Evolutionary conservation across 2,797 vertebrate genomes (phyloP).

Genomic region (Pipistrellus kuhlii): DNA sequence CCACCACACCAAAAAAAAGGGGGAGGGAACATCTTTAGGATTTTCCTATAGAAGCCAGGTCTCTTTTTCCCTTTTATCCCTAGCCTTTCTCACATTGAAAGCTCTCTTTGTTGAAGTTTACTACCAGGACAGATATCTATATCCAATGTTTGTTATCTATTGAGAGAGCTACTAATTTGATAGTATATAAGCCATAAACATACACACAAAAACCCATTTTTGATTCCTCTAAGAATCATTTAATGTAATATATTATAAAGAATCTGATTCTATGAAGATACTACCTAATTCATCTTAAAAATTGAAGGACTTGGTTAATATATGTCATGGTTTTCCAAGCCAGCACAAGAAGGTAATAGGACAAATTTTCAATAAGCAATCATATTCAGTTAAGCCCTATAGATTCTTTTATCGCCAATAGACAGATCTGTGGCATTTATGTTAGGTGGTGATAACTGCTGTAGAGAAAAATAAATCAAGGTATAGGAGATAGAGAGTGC

Average conservation of each 20-base stretch:
- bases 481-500: background rate
- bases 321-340: slow-evolving; percentile 5
- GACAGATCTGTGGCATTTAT: slow-evolving; percentile 33
- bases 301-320: slow-evolving; percentile 44
- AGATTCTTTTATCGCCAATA: slow-evolving; percentile 16
- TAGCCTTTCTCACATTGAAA: slow-evolving; percentile 34
- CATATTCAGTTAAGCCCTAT: slow-evolving; percentile 45
- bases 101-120: slow-evolving; percentile 58
- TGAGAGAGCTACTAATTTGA: slow-evolving; percentile 38
- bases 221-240: slow-evolving; percentile 57
- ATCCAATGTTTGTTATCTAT: slow-evolving; percentile 42
- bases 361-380: slow-evolving; percentile 57
- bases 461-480: slow-evolving; percentile 50
- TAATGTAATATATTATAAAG: background rate
- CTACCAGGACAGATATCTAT: slow-evolving; percentile 13
- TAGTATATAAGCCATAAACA: slow-evolving; percentile 27
- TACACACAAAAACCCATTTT: background rate
- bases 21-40: slow-evolving; percentile 54
- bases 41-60: slow-evolving; percentile 32
- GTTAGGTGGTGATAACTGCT: slow-evolving; percentile 27
- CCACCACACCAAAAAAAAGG: background rate
- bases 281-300: slow-evolving; percentile 40
- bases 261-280: slow-evolving; percentile 29
- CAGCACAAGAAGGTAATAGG: background rate
- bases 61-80: slow-evolving; percentile 53